These are phyloP conservation scores for Eunapius fragilis DNA, from an alignment of 37 sponge, comb jelly and placozoan genomes.

Conservation along the genomic window DNA sequence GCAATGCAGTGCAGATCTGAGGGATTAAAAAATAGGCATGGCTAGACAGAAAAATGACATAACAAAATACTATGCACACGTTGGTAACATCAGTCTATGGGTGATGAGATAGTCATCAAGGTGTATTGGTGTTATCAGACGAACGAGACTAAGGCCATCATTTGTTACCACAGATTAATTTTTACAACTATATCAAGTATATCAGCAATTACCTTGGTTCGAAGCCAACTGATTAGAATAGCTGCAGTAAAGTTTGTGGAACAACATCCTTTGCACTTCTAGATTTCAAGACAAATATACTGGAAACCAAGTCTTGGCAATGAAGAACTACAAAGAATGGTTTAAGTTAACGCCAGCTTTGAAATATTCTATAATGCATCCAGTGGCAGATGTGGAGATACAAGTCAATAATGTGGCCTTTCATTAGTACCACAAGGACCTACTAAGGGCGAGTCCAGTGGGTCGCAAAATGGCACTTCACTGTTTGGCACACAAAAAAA, in stretches of 20 bases:
- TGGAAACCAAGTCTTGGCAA: too few species aligned
- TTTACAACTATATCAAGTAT: too few species aligned
- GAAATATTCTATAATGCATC: too few species aligned
- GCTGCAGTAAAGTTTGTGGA: too few species aligned
- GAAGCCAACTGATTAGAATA: too few species aligned
- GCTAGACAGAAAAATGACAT: not conserved
- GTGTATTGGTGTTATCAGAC: constrained; percentile 25
- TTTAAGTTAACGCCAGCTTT: too few species aligned
- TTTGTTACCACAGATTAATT: not conserved
- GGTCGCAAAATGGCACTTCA: not conserved
- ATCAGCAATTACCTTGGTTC: too few species aligned
- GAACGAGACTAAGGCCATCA: constrained; percentile 14
- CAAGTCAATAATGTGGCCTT: not conserved
- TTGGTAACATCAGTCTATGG: constrained; percentile 69
- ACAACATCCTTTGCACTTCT: too few species aligned
- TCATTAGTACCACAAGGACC: not conserved
- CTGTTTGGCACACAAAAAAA: not conserved
- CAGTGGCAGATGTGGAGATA: too few species aligned
- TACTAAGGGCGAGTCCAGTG: not conserved
- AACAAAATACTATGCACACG: not conserved
- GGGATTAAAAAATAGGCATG: not conserved
- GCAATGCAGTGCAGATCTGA: not conserved
- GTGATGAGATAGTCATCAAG: constrained; percentile 50
- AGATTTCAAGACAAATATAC: too few species aligned
- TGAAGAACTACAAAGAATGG: too few species aligned